Evolutionary conservation across 1,140 invertebrate genomes (phyloP).

Genomic region (Pseudoatta argentina): DNA sequence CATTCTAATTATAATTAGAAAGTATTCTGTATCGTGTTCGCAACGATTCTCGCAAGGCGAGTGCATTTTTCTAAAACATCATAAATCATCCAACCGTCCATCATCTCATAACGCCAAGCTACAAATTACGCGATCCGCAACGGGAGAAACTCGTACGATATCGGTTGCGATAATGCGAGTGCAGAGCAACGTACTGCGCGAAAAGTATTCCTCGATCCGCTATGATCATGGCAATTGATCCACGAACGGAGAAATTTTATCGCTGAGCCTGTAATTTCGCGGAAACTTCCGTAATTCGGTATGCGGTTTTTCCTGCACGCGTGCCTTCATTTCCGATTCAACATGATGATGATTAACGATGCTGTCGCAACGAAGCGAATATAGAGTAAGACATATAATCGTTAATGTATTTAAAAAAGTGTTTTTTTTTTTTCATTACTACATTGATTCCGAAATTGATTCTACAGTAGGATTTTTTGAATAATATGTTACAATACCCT

Average conservation of each 20-base stretch:
- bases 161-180: constrained; percentile 40
- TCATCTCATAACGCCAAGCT: constrained; percentile 42
- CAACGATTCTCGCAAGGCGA: constrained; percentile 26
- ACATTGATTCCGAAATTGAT: neutral
- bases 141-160: constrained; percentile 51
- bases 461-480: neutral
- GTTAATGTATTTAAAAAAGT: neutral
- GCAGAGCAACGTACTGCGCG: constrained; percentile 35
- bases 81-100: constrained; percentile 56
- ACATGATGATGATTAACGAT: constrained; percentile 77
- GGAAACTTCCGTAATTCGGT: constrained; percentile 56
- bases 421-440: neutral
- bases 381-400: constrained; percentile 35
- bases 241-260: constrained; percentile 12
- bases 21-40: constrained; percentile 1
- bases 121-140: constrained; percentile 51
- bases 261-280: constrained; percentile 49
- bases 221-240: constrained; percentile 45
- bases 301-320: constrained; percentile 4
- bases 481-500: neutral
- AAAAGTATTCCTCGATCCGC: constrained; percentile 42
- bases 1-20: constrained; percentile 38
- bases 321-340: constrained; percentile 80
- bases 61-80: constrained; percentile 49
- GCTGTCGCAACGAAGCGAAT: constrained; percentile 71